A percentile compares a stretch with the other conserved stretches of the same genome.
phyloP scores from a whole-genome alignment of 2,797 vertebrate genomes.

The Steatocranus sp. region DNA sequence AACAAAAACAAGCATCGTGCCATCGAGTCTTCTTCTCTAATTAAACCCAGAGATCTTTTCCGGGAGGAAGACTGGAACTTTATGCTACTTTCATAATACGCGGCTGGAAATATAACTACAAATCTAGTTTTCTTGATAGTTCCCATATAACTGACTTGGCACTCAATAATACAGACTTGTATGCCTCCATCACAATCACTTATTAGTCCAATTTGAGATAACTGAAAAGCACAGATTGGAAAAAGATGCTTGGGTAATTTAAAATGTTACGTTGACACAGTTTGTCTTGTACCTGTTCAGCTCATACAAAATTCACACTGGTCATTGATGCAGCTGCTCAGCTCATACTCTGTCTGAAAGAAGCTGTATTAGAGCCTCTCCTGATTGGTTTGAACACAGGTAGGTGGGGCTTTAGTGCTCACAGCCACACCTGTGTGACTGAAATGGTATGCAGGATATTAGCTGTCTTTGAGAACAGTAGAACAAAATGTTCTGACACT shows the following conservation, averaged over 20 bases:
- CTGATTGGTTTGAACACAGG: not conserved
- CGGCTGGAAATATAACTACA: not conserved
- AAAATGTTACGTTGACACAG: not conserved
- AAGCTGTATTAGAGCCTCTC: not conserved
- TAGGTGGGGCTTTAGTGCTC: not conserved
- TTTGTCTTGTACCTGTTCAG: not conserved
- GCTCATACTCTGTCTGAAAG: not conserved
- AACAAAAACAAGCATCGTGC: not conserved
- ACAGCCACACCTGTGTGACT: not conserved
- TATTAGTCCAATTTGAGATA: not conserved
- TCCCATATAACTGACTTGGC: not conserved
- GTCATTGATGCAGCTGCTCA: accelerated
- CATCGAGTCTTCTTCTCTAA: not conserved
- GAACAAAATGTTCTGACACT: not conserved
- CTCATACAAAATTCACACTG: not conserved
- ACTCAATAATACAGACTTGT: not conserved
- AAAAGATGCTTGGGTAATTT: not conserved
- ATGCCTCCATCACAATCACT: not conserved
- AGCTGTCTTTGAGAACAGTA: too few species aligned
- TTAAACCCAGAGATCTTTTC: not conserved
- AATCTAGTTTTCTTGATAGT: not conserved
- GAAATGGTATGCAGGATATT: not conserved
- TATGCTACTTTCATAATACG: not conserved
- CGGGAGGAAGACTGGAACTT: accelerated
- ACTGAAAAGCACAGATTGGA: not conserved